Base-by-base conservation (phyloP, 2,888 invertebrate genomes). In the Saturnia pavonia region DNA sequence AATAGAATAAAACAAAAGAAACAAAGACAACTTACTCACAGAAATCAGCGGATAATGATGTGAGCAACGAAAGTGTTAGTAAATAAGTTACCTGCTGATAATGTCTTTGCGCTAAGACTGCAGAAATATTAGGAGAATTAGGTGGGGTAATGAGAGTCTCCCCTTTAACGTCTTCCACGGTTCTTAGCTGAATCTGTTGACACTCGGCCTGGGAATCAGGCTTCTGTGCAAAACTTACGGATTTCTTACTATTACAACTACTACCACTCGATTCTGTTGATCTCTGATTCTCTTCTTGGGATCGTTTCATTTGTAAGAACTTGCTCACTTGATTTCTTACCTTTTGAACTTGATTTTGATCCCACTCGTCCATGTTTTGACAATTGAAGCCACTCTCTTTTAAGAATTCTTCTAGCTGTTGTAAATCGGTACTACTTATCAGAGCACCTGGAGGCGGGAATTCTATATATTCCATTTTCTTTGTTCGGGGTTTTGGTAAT, bases 191-290 rank as follows among this genome's bases (percentile, higher is more conserved):
- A 83, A 88, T 94, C 78, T 91, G 94, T 77, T 85, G 85, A 73
- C 82, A 85, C 79, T 88, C 89, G 74, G 83, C 83, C 74, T 88
- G 88, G 57, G 82, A 86, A 75, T 91, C 92, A 75, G 91, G 86
- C 85, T 95, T 96, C 86, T 95, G 95, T 68, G 96, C 96, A 88
- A 97, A 97, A 88, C 97, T 97, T 75, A 97, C 97, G 76, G 96
- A 96, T 87, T 97, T 97, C 87, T 96, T 96, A 81, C 95, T 95
- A 79, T 94, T 95, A 80, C 94, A 94, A 83, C 94, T 94, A 82
- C 94, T 95, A 72, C 94, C 94, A 75, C 94, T 94, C 84, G 95
- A 94, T 78, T 95, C 95, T 76, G 94, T 91, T 77, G 95, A 95
- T 84, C 94, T 95, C 75, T 94, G 92, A 83, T 91, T 92, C 79